A percentile compares a stretch with the other conserved stretches of the same genome.
Conservation (phyloP, 2,888 invertebrate genomes). For the Protula sp. region DNA sequence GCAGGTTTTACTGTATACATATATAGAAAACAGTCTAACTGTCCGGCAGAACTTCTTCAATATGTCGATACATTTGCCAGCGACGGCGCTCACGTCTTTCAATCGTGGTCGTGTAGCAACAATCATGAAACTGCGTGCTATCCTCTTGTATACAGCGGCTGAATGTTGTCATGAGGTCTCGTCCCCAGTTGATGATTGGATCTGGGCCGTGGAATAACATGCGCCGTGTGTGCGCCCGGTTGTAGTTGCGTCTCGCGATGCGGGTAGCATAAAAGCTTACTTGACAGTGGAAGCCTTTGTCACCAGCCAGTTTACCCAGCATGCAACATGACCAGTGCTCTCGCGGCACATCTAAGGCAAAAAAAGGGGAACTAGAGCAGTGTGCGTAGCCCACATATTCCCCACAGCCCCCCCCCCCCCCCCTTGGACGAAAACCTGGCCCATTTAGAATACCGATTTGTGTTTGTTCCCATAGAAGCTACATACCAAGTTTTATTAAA, state of each 20-base stretch:
- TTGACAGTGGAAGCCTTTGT: conserved; percentile 44
- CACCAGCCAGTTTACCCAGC: conserved; percentile 42
- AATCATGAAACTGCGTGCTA: conserved; percentile 35
- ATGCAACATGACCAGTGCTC: conserved; percentile 38
- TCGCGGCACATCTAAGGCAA: conserved; percentile 24
- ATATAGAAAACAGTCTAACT: no score
- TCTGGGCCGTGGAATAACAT: conserved; percentile 31
- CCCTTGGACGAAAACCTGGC: no score
- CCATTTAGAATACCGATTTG: no score
- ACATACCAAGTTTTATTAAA: no score
- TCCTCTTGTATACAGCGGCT: conserved; percentile 30
- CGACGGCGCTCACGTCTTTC: conserved; percentile 16
- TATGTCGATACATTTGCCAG: conserved; percentile 15
- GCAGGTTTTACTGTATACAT: no score
- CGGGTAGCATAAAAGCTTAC: conserved; percentile 34
- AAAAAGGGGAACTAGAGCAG: no score
- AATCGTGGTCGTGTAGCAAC: conserved; percentile 34
- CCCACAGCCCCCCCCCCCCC: no score
- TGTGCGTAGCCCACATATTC: no score
- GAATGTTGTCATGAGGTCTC: conserved; percentile 34
- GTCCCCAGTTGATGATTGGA: conserved; percentile 26
- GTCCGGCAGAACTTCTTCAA: no score
- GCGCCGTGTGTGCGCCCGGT: conserved; percentile 37
- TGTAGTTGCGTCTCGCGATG: conserved; percentile 31
- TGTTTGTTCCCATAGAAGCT: no score